Base-by-base conservation (phyloP, 53 echinoderm and acorn worm species). In the Astropecten irregularis region DNA sequence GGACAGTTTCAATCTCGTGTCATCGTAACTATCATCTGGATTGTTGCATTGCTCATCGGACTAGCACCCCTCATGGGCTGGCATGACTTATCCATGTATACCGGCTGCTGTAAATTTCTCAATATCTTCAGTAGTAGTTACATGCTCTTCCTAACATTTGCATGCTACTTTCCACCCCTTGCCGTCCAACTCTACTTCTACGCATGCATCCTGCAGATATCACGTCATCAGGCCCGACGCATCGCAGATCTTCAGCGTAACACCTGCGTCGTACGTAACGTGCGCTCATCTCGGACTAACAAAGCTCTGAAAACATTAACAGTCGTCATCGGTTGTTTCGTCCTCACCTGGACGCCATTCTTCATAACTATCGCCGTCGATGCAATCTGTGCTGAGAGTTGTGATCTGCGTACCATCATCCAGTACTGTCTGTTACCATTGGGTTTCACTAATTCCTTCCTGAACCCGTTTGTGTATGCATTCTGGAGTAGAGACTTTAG, bases 401-500 rank as follows among this genome's bases (percentile, higher is more conserved):
- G 54, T 9, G 26, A 55, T 10, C 69, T 92, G n/a, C 46, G 40
- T 34, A 70, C 40, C 28, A 49, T 89, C 33, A 25, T 89, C 23
- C 86, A 89, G 39, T 52, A 73, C 14, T 92, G 73, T 37, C 48
- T 92, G 30, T 52, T 89, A 0, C 58, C 89, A 0, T 66, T 89
- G 2, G 86, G 89, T 3, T 89, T 92, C 62, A 86, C 76, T 8
- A 92, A 89, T 71, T 92, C 92, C 1, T 89, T 86, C 62, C 47
- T 92, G 25, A 86, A 92, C 49, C 89, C 92, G 0, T 85, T 89
- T 23, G 92, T 92, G 52, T 92, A 92, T 40, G 92, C 86, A 3
- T 89, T 83, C 67, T 92, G 92, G 92, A 92, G 87, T 26, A 82
- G 87, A 9, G 91, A 91, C 31, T 91, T 91, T 21, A 51, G 91